Base-by-base conservation (phyloP, 1,140 invertebrate genomes). In the Akabosia matsudoensis region DNA sequence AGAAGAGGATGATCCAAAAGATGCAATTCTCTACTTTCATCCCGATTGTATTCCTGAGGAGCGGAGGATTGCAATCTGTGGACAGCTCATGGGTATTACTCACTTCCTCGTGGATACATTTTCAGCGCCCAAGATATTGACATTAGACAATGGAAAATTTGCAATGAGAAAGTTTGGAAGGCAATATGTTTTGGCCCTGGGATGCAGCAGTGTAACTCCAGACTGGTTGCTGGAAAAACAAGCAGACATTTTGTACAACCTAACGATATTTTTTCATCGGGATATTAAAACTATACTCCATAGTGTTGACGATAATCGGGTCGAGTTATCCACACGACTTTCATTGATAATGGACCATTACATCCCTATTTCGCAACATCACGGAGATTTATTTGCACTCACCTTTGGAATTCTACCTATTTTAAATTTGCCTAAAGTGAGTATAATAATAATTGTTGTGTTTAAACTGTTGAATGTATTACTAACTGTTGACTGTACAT, bases 11-110 rank as follows among this genome's bases (percentile, higher is more conserved):
- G 93, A 95, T 85, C 92, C 92, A n/a, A 90, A 91, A 71, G 89
- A 92, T 70, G 92, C 93, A 22, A 90, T 95, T 71, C 85, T 94
- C n/a, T 95, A 94, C 83, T 95, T 94, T 84, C 91, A 94, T 85
- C 93, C 93, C 1, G 88, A 90, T 34, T 94, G 93, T 92, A 92
- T 94, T 13, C 92, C 91, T 0, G 91, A 92, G 76, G 89, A 91
- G 2, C 92, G 93, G 83, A 89, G 91, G 82, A 87, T 92, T 78
- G 91, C 92, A 22, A 84, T 94, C 0, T 93, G 91, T 83, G 91
- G 92, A 71, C 92, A 95, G 85, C 84, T 95, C 28, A 92, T 95
- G 87, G 92, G 93, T 30, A 89, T 92, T 22, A 88, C 90, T 78
- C 90, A 92, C 80, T 95, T 93, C 83, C 86, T 93, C 76, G 88